Evolutionary conservation across 2,888 invertebrate genomes (phyloP).

Genomic region (Apodemia zela): DNA sequence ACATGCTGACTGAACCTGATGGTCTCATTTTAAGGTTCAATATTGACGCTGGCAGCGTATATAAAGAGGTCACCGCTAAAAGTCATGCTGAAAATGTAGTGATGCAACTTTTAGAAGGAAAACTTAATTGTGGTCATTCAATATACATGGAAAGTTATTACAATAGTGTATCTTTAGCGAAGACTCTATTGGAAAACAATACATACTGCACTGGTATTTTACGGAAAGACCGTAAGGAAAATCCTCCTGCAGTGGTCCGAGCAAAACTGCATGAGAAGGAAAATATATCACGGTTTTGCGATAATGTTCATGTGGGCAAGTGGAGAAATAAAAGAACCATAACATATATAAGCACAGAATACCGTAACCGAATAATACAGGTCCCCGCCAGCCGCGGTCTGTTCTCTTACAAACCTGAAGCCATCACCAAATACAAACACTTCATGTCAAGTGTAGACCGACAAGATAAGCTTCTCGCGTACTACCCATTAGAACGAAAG

Average conservation of each 20-base stretch:
- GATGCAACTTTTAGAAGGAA: constrained; percentile 34
- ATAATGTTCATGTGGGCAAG: constrained; percentile 27
- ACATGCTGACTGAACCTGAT: constrained; percentile 41
- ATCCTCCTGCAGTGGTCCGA: constrained; percentile 24
- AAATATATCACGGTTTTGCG: constrained; percentile 21
- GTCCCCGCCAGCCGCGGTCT: constrained; percentile 28
- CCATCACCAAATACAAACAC: constrained; percentile 31
- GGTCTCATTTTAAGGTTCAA: constrained; percentile 37
- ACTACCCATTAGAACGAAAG: constrained; percentile 30
- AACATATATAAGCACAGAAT: constrained; percentile 31
- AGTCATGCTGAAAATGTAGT: constrained; percentile 36
- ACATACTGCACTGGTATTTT: constrained; percentile 37
- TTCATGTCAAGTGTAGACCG: constrained; percentile 32
- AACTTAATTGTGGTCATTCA: constrained; percentile 35
- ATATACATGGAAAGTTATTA: constrained; percentile 41
- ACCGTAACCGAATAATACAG: constrained; percentile 28
- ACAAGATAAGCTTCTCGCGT: constrained; percentile 30
- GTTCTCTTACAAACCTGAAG: constrained; percentile 27
- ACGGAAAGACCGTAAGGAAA: constrained; percentile 29
- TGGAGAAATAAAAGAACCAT: constrained; percentile 29
- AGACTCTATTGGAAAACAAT: constrained; percentile 30
- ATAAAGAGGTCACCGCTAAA: constrained; percentile 28
- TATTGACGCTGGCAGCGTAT: constrained; percentile 31
- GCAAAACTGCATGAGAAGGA: constrained; percentile 14
- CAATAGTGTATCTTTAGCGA: constrained; percentile 31